These are phyloP conservation scores for Menidia beryllina DNA, from an alignment of 2,113 vertebrate genomes.

Conservation along the genomic window DNA sequence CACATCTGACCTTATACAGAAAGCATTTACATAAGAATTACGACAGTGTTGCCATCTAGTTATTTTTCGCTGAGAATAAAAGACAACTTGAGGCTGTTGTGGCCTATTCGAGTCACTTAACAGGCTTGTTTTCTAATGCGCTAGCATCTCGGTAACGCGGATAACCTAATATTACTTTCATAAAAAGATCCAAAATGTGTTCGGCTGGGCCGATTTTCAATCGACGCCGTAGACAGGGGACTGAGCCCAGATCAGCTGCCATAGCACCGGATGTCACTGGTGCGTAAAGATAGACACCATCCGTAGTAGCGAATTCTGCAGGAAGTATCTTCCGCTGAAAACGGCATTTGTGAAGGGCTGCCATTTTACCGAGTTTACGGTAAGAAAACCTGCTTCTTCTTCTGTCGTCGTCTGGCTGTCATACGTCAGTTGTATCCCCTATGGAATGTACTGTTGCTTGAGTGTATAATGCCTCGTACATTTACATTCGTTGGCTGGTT, in stretches of 20 bases:
- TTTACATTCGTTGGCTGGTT: neutral
- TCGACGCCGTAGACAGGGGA: rapidly evolving
- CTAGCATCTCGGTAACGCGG: neutral
- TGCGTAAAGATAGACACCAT: neutral
- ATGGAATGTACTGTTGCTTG: rapidly evolving
- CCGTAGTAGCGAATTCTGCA: conserved; percentile 61
- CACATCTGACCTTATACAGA: too few relatives aligned
- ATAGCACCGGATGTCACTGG: conserved; percentile 50
- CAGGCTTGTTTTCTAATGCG: neutral
- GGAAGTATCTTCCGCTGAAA: conserved; percentile 72
- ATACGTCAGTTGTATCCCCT: neutral
- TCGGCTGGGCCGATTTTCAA: rapidly evolving
- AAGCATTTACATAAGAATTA: neutral
- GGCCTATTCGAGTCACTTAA: neutral
- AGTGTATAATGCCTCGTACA: neutral
- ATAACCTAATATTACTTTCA: too few relatives aligned
- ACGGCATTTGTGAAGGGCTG: conserved; percentile 78
- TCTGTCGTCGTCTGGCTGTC: conserved; percentile 7
- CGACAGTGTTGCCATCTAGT: neutral
- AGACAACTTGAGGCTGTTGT: neutral
- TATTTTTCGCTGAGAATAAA: neutral
- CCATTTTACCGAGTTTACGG: conserved; percentile 87
- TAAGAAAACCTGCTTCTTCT: conserved; percentile 73
- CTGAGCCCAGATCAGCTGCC: conserved; percentile 30
- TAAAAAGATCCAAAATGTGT: conserved; percentile 33